phyloP scores from a whole-genome alignment of 2,113 vertebrate species.

The Electrona antarctica region DNA sequence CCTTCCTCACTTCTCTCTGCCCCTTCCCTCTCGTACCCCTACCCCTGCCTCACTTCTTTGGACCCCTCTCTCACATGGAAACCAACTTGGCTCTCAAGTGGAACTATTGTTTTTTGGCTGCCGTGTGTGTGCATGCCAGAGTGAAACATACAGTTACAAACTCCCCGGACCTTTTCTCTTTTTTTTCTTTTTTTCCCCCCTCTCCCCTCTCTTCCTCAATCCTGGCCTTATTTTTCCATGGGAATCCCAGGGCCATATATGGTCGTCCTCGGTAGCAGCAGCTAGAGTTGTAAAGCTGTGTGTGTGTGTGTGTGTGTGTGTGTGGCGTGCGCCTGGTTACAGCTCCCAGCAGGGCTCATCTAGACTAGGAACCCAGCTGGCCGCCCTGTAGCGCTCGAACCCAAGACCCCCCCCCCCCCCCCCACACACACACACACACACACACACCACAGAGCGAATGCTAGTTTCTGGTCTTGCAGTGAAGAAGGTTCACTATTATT shows the following conservation, averaged over 20 bases:
- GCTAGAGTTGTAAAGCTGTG: slow-evolving; percentile 45
- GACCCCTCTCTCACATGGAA: slow-evolving; percentile 57
- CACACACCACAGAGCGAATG: slow-evolving; percentile 12
- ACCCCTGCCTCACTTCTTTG: slow-evolving; percentile 28
- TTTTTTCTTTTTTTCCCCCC: slow-evolving; percentile 11
- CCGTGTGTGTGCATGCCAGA: slow-evolving; percentile 58
- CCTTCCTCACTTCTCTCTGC: background rate
- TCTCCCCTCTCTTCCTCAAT: slow-evolving; percentile 48
- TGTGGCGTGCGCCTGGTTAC: slow-evolving; percentile 62
- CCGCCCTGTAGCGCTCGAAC: slow-evolving; percentile 61
- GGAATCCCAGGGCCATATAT: slow-evolving; percentile 96
- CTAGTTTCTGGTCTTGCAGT: too few species aligned
- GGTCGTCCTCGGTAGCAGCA: slow-evolving; percentile 82
- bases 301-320: slow-evolving; percentile 12
- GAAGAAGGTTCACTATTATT: background rate
- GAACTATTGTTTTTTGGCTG: slow-evolving; percentile 69
- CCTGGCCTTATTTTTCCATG: slow-evolving; percentile 79
- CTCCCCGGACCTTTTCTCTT: slow-evolving; percentile 43
- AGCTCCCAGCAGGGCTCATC: slow-evolving; percentile 81
- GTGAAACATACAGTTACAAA: slow-evolving; percentile 67
- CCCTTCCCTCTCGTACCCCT: slow-evolving; percentile 5
- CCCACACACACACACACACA: slow-evolving; percentile 64
- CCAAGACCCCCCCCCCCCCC: slow-evolving; percentile 60
- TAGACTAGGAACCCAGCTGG: slow-evolving; percentile 74
- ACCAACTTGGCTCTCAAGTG: slow-evolving; percentile 58